A percentile compares a stretch with the other conserved stretches of the same genome.
These are phyloP conservation scores for Neosalanx taihuensis DNA, from an alignment of 2,797 vertebrate genomes.

Conservation along the genomic window DNA sequence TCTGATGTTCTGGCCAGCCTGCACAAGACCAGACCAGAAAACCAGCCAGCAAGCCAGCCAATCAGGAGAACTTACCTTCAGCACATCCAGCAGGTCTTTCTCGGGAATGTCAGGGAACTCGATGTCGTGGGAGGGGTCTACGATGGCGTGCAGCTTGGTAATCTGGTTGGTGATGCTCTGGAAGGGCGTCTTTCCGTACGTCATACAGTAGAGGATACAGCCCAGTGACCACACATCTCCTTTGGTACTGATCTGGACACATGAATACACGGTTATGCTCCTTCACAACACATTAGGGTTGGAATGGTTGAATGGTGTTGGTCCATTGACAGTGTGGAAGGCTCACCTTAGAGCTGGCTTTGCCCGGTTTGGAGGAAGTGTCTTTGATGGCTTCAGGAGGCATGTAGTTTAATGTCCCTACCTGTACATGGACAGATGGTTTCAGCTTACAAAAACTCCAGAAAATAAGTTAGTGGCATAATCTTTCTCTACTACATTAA, in stretches of 20 bases:
- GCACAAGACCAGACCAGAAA: not conserved
- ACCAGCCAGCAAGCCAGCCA: not conserved
- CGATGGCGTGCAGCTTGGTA: slow-evolving; percentile 90
- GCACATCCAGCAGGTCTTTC: slow-evolving; percentile 89
- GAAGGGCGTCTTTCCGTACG: slow-evolving; percentile 94
- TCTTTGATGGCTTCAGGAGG: slow-evolving; percentile 96
- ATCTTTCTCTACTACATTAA: not conserved
- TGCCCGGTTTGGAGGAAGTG: slow-evolving; percentile 84
- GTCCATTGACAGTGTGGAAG: not conserved
- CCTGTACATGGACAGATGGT: slow-evolving; percentile 63
- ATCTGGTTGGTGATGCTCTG: slow-evolving; percentile 94
- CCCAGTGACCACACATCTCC: slow-evolving; percentile 97
- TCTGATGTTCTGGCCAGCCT: not conserved
- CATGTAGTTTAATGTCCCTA: slow-evolving; percentile 98
- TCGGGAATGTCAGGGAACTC: slow-evolving; percentile 89
- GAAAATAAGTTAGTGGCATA: no score
- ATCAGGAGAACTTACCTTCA: slow-evolving; percentile 76
- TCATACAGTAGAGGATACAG: slow-evolving; percentile 97
- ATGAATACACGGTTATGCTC: not conserved
- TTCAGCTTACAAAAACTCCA: no score
- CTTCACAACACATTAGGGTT: not conserved
- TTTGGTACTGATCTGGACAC: slow-evolving; percentile 89
- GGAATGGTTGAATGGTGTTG: not conserved
- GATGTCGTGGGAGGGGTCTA: slow-evolving; percentile 85
- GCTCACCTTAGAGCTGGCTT: slow-evolving; percentile 86